Evolutionary conservation across 2,113 vertebrate genomes (phyloP), one percentile per base, ranked within the genome.

Genomic region (Pipra filicauda): DNA sequence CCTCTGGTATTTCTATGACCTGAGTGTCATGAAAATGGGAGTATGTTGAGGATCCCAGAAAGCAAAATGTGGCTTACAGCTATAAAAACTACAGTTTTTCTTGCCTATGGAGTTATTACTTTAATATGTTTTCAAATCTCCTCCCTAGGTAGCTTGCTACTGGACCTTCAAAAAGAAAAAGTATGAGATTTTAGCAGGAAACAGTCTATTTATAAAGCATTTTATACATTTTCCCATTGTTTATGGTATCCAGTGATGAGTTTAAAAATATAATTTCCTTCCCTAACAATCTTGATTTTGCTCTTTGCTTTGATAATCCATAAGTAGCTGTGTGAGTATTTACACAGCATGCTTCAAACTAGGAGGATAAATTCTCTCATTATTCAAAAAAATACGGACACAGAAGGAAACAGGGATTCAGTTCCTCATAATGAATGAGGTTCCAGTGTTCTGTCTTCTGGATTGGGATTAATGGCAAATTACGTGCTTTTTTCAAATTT

Each of bases 261-360:
- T 94, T 92, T 75, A 81, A 95, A 94, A 91, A 88, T 82, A 90
- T 57, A 0, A 71, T 64, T 92, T 96, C 94, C 88, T 93, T 81
- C 78, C 70, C 91, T 71, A 76, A 59, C 39, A 70, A 74, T 75
- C 44, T 88, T 91, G 39, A 44, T 85, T 85, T 79, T 78, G 69
- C 39, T 67, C 44, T 87, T 85, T 82, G 19, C 70, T 96, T 95
- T 85, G 83, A 72, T 92, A 85, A 84, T 84, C 51, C 46, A 2
- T 84, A 62, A 55, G 70, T 76, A 78, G 52, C 64, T 18, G 2
- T 52, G 65, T 82, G 52, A 52, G 27, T 71, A 55, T 75, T 94
- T 90, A 76, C 33, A 33, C 11, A 55, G 66, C 31, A 28, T 79
- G 55, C 72, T 79, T 80, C 66, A 82, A 71, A 43, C 16, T 11